Evolutionary conservation across 2,113 vertebrate genomes (phyloP), one percentile per base, ranked within the genome.

Genomic region (Sula dactylatra): DNA sequence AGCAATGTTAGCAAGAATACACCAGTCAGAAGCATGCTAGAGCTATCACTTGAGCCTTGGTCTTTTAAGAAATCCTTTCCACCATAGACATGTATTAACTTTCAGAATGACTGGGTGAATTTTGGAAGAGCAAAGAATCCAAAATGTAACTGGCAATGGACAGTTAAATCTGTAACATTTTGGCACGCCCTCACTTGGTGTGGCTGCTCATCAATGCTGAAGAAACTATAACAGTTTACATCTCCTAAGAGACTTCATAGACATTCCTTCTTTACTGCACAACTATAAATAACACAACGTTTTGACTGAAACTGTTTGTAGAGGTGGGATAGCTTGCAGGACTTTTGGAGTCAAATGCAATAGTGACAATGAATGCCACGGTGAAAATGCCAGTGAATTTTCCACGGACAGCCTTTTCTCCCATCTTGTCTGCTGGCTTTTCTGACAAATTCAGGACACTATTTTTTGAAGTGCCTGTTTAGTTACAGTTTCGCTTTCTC

Each of bases 61-160:
- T 27, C 45, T 21, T 86, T 29, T 19, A 9, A 26, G 29, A 58
- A 50, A 59, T 58, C 49, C 31, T 66, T 50, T 84, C 67, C 45
- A 15, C 42, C 13, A 11, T 6, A 69, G 62, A 36, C 25, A 71
- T 5, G 2, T 55, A 69, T 18, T 61, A 67, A 50, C 29, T 29
- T 62, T 54, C 71, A 50, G 17, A 86, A 29, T 3, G 2, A 26
- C 36, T 40, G 54, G 36, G 29, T 0, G 0, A 47, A 9, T n/a
- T 88, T 38, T 50, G 69, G 31, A 22, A 56, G 49, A 91, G 65
- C 40, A 31, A 29, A 40, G 55, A 69, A 49, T 56, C 29, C 47
- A 40, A 72, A 79, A 17, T 14, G 14, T 9, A 16, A 25, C 52
- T 20, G 34, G 40, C 19, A 65, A 49, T 9, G 73, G 72, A 17